Conservation (phyloP, 2,888 invertebrate genomes). For the Yponomeuta sedellus region DNA sequence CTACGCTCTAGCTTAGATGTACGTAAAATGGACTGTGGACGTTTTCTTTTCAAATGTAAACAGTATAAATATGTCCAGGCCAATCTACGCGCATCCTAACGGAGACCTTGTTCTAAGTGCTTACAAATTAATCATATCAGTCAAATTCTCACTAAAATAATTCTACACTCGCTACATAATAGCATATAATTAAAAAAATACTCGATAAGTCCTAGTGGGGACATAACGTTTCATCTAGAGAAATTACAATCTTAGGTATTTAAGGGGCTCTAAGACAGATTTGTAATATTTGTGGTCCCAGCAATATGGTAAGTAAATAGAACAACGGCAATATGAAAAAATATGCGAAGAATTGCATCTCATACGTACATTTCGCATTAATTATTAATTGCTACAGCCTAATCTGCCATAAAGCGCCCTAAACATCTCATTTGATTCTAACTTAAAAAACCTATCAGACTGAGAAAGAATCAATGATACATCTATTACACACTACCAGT, state of each 20-base stretch:
- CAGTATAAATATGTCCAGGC: background rate
- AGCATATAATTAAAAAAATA: background rate
- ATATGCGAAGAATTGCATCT: no score
- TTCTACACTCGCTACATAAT: background rate
- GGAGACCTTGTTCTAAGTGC: background rate
- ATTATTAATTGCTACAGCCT: no score
- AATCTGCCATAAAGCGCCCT: no score
- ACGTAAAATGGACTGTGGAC: background rate
- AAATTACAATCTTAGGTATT: background rate
- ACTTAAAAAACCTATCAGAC: no score
- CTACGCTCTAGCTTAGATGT: conserved; percentile 1
- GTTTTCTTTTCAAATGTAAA: background rate
- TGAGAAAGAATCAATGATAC: background rate
- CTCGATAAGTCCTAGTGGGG: background rate
- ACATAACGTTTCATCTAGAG: background rate
- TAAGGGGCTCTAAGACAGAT: background rate
- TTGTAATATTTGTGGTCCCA: no score
- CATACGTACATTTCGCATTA: no score
- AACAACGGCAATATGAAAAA: no score
- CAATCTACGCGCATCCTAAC: background rate
- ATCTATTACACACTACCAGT: background rate
- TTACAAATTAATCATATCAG: background rate
- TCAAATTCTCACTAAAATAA: background rate
- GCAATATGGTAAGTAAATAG: no score
- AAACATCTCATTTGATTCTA: no score